These are phyloP conservation scores for Mesocentrotus franciscanus DNA, from an alignment of 53 echinoderm and acorn worm species.

Conservation along the genomic window DNA sequence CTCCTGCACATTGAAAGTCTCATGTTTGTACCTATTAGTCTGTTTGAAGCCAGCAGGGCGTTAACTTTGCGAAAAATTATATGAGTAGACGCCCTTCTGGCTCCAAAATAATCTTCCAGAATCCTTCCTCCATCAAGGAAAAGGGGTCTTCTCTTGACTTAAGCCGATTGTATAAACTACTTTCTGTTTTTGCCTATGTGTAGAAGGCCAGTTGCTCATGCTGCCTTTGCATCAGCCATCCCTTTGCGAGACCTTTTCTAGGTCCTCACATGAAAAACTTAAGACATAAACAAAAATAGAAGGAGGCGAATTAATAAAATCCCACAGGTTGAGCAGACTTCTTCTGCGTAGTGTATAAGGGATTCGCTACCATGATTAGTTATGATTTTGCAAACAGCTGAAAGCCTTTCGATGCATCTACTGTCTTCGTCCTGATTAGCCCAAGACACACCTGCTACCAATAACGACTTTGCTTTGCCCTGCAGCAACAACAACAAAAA, in stretches of 20 bases:
- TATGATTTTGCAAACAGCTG: not conserved
- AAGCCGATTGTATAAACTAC: too few relatives aligned
- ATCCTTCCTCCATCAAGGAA: too few relatives aligned
- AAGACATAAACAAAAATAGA: not conserved
- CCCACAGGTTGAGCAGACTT: not conserved
- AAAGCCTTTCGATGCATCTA: not conserved
- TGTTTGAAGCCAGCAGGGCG: too few relatives aligned
- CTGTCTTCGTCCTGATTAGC: not conserved
- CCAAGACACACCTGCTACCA: constrained; percentile 1
- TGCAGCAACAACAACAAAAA: not conserved
- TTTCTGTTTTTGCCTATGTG: too few relatives aligned
- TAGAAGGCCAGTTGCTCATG: too few relatives aligned
- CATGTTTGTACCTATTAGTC: too few relatives aligned
- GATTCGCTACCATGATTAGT: not conserved
- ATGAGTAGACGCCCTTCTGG: too few relatives aligned
- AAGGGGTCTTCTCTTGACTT: too few relatives aligned
- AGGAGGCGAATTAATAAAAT: not conserved
- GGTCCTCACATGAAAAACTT: not conserved
- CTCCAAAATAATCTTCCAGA: too few relatives aligned
- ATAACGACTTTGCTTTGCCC: not conserved
- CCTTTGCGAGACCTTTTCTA: not conserved
- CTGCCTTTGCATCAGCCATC: too few relatives aligned
- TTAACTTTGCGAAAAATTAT: too few relatives aligned
- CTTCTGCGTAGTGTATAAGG: not conserved
- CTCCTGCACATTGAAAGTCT: too few relatives aligned